Evolutionary conservation across 2,888 invertebrate genomes (phyloP), one percentile per base, ranked within the genome.

Genomic region (Aethes cnicana): DNA sequence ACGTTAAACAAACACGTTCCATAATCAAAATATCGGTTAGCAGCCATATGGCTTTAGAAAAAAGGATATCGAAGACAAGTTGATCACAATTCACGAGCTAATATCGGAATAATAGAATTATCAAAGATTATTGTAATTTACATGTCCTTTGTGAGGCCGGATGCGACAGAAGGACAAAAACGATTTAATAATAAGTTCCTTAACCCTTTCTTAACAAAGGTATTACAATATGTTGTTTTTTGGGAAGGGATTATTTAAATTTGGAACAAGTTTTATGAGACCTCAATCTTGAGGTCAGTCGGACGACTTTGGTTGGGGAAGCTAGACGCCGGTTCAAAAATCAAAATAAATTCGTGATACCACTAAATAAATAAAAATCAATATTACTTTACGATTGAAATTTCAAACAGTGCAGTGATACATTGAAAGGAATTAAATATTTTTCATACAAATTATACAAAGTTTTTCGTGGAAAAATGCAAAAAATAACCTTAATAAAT

Each of bases 171-270:
- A 82, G 86, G 86, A 87, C 84, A 87, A 87, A 88, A 88, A 89
- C 84, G 84, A 81, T 87, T 85, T 88, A 88, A 89, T 88, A 87
- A 85, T 81, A 87, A 81, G 80, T 84, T 84, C 77, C 78, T 84
- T 84, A 84, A 85, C 87, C 88, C 86, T 84, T 87, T 81, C 81
- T 83, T 76, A 81, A 85, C 84, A 84, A 86, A 83, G 86, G 85
- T 74, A 80, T 80, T 71, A 84, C 87, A 86, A 86, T 84, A 85
- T 87, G 86, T 85, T 86, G 78, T 80, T 73, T 77, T 76, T 72
- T 41, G 81, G 79, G 78, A 78, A 81, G 81, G 81, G 86, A 81
- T 84, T 80, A 78, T 84, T 85, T 74, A 78, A 81, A 83, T 83
- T 84, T 83, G 77, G 75, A 86, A 87, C 87, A 75, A 68, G 87